These are phyloP conservation scores for Microcebus jonahi DNA, from an alignment of 2,113 vertebrate species.

Conservation along the genomic window DNA sequence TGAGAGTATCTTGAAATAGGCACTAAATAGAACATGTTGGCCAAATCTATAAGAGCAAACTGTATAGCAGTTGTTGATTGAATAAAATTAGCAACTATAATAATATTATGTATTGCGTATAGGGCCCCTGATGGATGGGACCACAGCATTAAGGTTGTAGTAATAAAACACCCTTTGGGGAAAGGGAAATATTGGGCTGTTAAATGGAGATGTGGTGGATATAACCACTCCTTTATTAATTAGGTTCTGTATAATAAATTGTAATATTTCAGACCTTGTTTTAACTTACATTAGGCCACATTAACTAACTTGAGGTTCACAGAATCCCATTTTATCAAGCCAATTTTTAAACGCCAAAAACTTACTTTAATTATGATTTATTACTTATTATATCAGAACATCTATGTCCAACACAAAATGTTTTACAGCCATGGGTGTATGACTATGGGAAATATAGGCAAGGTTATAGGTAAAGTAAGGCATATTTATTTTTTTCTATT, in stretches of 20 bases:
- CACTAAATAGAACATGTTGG: neutral
- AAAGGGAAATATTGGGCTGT: neutral
- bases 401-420: neutral
- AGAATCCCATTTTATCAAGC: neutral
- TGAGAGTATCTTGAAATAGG: neutral
- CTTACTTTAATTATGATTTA: neutral
- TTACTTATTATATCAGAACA: neutral
- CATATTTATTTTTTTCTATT: neutral
- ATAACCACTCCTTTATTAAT: neutral
- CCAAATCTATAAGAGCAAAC: neutral
- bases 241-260: neutral
- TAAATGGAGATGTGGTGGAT: neutral
- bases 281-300: neutral
- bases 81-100: neutral
- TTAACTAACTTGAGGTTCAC: neutral
- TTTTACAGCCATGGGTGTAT: neutral
- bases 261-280: neutral
- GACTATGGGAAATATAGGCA: neutral
- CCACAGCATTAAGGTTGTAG: neutral
- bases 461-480: neutral
- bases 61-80: neutral
- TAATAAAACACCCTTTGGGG: neutral
- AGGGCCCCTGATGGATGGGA: neutral
- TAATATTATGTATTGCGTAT: neutral
- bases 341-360: neutral